phyloP scores from a whole-genome alignment of 2,113 vertebrate species.

The Sialia sialis region DNA sequence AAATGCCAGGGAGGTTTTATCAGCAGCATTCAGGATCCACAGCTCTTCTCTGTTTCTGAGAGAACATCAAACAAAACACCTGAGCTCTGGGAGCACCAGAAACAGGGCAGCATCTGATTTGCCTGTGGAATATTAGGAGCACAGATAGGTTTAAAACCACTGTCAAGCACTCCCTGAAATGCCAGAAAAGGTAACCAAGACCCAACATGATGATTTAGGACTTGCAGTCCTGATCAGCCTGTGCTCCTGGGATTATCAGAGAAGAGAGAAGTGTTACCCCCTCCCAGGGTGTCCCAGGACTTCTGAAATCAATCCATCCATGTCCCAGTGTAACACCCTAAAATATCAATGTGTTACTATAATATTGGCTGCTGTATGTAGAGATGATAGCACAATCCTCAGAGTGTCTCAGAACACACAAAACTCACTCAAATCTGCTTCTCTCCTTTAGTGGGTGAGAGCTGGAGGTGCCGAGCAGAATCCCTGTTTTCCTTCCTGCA shows the following conservation, averaged over 20 bases:
- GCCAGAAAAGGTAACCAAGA: neutral
- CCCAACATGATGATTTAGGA: neutral
- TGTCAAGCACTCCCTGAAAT: neutral
- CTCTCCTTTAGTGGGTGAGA: neutral
- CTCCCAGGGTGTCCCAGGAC: neutral
- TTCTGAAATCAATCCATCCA: neutral
- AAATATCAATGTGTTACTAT: neutral
- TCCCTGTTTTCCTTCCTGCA: conserved; percentile 64
- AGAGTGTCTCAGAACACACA: neutral
- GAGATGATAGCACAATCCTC: neutral
- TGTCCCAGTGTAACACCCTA: neutral
- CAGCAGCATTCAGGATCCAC: neutral
- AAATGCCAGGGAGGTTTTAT: neutral
- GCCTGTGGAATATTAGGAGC: neutral
- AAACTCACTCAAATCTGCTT: neutral
- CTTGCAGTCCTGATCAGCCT: neutral
- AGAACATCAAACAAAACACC: neutral
- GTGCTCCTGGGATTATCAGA: neutral
- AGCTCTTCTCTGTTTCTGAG: neutral
- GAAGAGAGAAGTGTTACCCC: neutral
- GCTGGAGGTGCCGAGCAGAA: neutral
- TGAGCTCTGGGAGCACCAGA: neutral
- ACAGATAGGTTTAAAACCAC: neutral
- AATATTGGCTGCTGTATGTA: neutral
- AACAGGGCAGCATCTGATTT: neutral